A percentile compares a stretch with the other conserved stretches of the same genome.
phyloP scores from a whole-genome alignment of 2,888 invertebrate genomes.

The Cynaeus angustus region DNA sequence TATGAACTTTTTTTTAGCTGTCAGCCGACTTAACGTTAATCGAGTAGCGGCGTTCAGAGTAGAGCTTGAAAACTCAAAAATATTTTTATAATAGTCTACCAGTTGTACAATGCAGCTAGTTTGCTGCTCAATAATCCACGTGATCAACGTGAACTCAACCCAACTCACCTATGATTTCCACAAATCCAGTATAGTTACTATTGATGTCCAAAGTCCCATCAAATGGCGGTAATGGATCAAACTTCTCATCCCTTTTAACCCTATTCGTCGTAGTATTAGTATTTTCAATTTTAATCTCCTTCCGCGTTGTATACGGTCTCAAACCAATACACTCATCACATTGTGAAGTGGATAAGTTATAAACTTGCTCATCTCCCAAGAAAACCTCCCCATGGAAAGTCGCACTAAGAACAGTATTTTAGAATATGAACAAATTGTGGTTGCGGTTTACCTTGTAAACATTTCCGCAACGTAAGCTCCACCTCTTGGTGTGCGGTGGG shows the following conservation, averaged over 20 bases:
- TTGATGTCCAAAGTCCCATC: conserved; percentile 85
- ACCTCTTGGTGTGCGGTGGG: conserved; percentile 79
- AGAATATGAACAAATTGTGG: background rate
- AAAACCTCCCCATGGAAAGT: conserved; percentile 80
- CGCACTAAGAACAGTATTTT: conserved; percentile 70
- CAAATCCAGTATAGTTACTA: conserved; percentile 89
- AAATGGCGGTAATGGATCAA: conserved; percentile 72
- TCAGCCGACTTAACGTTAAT: too few species aligned
- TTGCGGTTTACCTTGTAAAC: conserved; percentile 78
- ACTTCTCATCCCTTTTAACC: conserved; percentile 63
- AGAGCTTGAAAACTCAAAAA: too few species aligned
- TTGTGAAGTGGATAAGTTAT: conserved; percentile 64
- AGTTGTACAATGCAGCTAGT: too few species aligned
- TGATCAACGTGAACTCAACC: too few species aligned
- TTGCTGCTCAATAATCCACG: too few species aligned
- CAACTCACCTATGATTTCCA: conserved; percentile 85
- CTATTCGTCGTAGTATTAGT: conserved; percentile 60
- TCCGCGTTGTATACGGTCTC: conserved; percentile 69
- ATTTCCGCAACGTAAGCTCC: conserved; percentile 91
- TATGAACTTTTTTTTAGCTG: too few species aligned
- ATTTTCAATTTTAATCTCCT: conserved; percentile 59
- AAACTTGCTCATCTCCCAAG: conserved; percentile 79
- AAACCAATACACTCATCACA: conserved; percentile 74
- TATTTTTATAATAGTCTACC: too few species aligned
- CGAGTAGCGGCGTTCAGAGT: too few species aligned